phyloP scores from a whole-genome alignment of 1,140 invertebrate genomes.

The Drosophila kikkawai region DNA sequence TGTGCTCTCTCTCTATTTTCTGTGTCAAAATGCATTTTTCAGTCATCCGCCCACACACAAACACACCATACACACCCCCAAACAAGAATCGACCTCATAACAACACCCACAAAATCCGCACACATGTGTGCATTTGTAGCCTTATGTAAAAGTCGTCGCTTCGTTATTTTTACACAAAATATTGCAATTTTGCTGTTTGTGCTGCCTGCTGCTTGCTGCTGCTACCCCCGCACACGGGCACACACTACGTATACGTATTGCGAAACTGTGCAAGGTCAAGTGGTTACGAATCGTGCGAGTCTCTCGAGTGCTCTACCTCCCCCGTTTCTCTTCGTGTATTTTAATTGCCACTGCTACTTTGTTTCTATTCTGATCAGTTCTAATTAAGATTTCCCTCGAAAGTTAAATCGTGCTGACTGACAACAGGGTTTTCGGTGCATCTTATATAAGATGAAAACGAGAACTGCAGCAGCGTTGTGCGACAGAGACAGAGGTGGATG shows the following conservation, averaged over 20 bases:
- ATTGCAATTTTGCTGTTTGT: constrained; percentile 39
- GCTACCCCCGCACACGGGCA: constrained; percentile 3
- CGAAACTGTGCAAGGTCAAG: constrained; percentile 76
- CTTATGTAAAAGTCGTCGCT: constrained; percentile 42
- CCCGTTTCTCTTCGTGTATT: constrained; percentile 14
- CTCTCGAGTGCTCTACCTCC: constrained; percentile 28
- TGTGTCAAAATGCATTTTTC: constrained; percentile 80
- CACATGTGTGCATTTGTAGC: constrained; percentile 24
- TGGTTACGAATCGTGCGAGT: constrained; percentile 50
- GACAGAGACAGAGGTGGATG: background rate
- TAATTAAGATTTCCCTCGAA: constrained; percentile 60
- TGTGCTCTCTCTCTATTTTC: constrained; percentile 34
- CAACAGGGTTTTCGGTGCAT: constrained; percentile 26
- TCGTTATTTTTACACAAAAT: constrained; percentile 76
- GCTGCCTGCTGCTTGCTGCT: background rate
- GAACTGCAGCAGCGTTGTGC: background rate
- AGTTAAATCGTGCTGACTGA: constrained; percentile 21
- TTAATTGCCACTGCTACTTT: constrained; percentile 61
- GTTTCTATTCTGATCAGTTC: constrained; percentile 35
- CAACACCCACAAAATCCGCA: constrained; percentile 52
- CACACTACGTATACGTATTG: constrained; percentile 27
- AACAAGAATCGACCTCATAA: constrained; percentile 69
- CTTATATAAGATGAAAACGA: constrained; percentile 61
- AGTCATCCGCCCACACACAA: constrained; percentile 65
- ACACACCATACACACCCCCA: background rate